These are phyloP conservation scores for Cochlearius cochlearius DNA, from an alignment of 2,113 vertebrate genomes.

Conservation along the genomic window DNA sequence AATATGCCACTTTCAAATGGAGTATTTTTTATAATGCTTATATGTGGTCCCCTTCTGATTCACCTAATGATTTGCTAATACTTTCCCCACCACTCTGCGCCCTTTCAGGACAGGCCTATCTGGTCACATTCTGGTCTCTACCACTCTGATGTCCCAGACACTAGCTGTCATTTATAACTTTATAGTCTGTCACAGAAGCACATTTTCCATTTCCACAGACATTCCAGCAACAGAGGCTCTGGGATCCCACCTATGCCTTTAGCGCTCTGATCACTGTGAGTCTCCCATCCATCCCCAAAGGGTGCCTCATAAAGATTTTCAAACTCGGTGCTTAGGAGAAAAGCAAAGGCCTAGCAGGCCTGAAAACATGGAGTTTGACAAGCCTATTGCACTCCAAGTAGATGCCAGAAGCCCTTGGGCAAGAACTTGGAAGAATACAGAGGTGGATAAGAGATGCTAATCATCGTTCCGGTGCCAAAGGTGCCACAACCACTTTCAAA, in stretches of 20 bases:
- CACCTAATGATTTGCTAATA: not conserved
- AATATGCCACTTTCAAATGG: not conserved
- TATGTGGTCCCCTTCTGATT: not conserved
- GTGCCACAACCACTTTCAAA: not conserved
- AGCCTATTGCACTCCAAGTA: not conserved
- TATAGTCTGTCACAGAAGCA: not conserved
- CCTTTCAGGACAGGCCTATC: not conserved
- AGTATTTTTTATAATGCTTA: not conserved
- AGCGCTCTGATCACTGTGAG: not conserved
- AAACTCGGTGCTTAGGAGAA: not conserved
- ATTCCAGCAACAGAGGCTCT: not conserved
- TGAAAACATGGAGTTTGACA: not conserved
- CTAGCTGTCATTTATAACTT: not conserved
- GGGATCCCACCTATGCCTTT: not conserved
- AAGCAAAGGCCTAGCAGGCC: not conserved
- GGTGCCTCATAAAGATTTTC: not conserved
- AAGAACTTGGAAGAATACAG: not conserved
- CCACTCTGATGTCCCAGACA: no score
- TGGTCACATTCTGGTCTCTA: no score
- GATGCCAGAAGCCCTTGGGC: not conserved
- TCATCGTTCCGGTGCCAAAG: not conserved
- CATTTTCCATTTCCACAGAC: not conserved
- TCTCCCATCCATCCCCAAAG: not conserved
- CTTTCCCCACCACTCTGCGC: not conserved
- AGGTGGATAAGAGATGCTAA: not conserved